phyloP scores from a whole-genome alignment of 2,113 vertebrate species.

The Eptesicus fuscus region DNA sequence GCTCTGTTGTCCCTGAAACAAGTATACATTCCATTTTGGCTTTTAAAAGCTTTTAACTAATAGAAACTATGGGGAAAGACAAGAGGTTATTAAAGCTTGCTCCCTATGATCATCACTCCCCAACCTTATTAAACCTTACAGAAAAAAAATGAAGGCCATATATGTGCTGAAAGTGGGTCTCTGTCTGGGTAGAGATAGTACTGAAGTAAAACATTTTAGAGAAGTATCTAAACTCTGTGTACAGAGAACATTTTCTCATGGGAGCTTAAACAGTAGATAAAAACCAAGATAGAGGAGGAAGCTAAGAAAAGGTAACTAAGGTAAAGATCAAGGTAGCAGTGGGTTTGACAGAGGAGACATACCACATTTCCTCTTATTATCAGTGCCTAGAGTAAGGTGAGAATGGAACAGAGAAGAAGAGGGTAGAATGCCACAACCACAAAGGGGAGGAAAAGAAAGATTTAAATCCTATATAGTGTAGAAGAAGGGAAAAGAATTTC shows the following conservation, averaged over 20 bases:
- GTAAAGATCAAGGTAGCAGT: conserved; percentile 20
- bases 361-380: neutral
- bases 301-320: conserved; percentile 21
- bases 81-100: neutral
- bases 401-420: neutral
- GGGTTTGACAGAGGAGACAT: neutral
- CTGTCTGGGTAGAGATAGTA: neutral
- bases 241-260: conserved; percentile 45
- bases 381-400: neutral
- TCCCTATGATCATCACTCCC: neutral
- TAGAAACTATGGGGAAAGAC: neutral
- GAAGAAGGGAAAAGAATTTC: conserved; percentile 9
- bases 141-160: neutral
- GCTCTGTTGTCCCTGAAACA: neutral
- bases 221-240: conserved; percentile 31
- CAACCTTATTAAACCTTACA: neutral
- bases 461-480: neutral
- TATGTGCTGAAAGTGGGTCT: neutral
- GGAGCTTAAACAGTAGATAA: conserved; percentile 24
- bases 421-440: neutral
- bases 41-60: conserved; percentile 34
- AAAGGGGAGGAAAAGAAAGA: neutral
- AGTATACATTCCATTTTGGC: neutral
- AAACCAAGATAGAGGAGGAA: conserved; percentile 26
- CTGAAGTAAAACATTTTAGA: conserved; percentile 14